Conservation (phyloP, 1,140 invertebrate genomes). For the Drosophila lowei region DNA sequence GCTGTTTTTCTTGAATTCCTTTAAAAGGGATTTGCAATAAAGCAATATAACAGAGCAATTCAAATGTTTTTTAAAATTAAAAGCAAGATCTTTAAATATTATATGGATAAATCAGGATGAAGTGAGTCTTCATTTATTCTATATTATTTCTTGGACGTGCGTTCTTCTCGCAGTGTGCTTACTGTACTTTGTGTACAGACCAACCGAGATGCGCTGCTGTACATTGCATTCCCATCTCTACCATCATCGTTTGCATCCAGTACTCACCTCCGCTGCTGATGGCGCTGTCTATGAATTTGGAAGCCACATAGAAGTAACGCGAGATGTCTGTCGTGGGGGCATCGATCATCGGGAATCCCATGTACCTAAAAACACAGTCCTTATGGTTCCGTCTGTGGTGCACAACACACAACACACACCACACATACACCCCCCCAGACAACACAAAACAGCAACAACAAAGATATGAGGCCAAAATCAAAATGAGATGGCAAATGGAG, state of each 20-base stretch:
- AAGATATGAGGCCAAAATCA: slow-evolving; percentile 29
- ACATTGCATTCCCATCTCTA: too few species aligned
- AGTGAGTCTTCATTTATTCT: too few species aligned
- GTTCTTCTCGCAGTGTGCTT: too few species aligned
- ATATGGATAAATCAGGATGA: too few species aligned
- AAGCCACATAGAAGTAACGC: slow-evolving; percentile 89
- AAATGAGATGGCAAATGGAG: slow-evolving; percentile 28
- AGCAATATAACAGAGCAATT: too few species aligned
- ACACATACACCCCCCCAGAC: slow-evolving; percentile 12
- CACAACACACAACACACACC: slow-evolving; percentile 9
- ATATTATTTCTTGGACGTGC: too few species aligned
- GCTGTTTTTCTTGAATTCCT: too few species aligned
- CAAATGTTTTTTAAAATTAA: too few species aligned
- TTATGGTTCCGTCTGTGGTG: slow-evolving; percentile 77
- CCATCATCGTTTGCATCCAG: too few species aligned
- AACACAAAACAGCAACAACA: slow-evolving; percentile 48
- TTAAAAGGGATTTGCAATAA: too few species aligned
- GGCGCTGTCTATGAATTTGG: slow-evolving; percentile 92
- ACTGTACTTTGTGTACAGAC: too few species aligned
- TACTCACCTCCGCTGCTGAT: slow-evolving; percentile 87
- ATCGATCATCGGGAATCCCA: slow-evolving; percentile 91
- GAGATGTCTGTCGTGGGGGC: slow-evolving; percentile 89
- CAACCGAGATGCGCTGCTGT: background rate
- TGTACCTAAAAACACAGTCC: slow-evolving; percentile 85
- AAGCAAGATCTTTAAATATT: too few species aligned